Conservation (phyloP, 2,888 invertebrate species). For the Epistrophe eligans region DNA sequence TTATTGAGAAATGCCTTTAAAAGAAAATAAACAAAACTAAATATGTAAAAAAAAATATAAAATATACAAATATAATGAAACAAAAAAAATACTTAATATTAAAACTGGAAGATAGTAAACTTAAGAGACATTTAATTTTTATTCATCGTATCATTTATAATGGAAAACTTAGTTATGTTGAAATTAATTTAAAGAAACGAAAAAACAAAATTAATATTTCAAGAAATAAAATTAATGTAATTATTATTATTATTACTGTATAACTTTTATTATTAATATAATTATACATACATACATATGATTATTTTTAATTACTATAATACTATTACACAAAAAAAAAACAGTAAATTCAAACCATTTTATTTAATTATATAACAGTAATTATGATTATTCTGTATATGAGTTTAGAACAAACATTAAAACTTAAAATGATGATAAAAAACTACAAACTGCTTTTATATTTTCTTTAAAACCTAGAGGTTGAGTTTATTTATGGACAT, state of each 20-base stretch:
- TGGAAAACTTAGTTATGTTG: constrained; percentile 53
- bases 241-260: constrained; percentile 40
- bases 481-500: too few relatives aligned
- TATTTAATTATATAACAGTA: constrained; percentile 66
- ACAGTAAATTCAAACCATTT: constrained; percentile 35
- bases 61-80: constrained; percentile 33
- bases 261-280: constrained; percentile 31
- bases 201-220: constrained; percentile 10
- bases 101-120: constrained; percentile 48
- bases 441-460: neutral
- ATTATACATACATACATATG: constrained; percentile 60
- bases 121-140: constrained; percentile 49
- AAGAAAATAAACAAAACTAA: constrained; percentile 43
- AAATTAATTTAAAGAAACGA: neutral
- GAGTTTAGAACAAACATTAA: constrained; percentile 61
- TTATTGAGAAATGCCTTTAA: constrained; percentile 52
- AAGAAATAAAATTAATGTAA: constrained; percentile 16
- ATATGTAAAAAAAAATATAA: constrained; percentile 30
- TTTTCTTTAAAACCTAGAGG: neutral
- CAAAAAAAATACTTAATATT: constrained; percentile 51
- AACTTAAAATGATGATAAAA: constrained; percentile 44
- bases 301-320: constrained; percentile 52
- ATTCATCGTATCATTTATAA: constrained; percentile 39
- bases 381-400: constrained; percentile 53
- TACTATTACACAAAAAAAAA: constrained; percentile 45